Evolutionary conservation across 2,888 invertebrate genomes (phyloP), one percentile per base, ranked within the genome.

Genomic region (Phasia obesa): DNA sequence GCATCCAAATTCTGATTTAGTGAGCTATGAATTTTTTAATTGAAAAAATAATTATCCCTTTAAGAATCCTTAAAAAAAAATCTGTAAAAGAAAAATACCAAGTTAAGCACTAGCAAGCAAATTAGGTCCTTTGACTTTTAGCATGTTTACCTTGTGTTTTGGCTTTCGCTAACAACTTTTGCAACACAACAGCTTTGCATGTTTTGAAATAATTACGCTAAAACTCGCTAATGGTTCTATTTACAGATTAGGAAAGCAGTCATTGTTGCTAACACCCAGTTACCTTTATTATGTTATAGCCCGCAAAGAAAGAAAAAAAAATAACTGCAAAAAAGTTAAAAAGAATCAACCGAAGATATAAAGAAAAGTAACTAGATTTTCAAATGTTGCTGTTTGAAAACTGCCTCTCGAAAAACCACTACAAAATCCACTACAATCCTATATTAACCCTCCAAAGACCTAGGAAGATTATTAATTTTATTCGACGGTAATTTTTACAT

Each of bases 211-310:
- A 87, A 89, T 88, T 89, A 88, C 86, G 84, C 84, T 88, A 87
- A 86, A 86, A 86, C 87, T 88, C 87, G 88, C 88, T 89, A 89
- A 89, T 89, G 89, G 89, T 89, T 89, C 88, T 88, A 89, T 89
- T 89, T 89, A 89, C 87, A 88, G 88, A 89, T 89, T 89, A 88
- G 87, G 86, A 82, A 23, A 38, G 78, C 62, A 71, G 71, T 49
- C 53, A 78, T 71, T 81, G 53, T 76, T 59, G 71, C 51, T n/a
- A 67, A 60, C 70, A 69, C 60, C 71, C 38, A 38, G 35, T 60
- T 53, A 15, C 38, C 38, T 27, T n/a, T n/a, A 51, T 65, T 59
- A 19, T 35, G 27, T 42, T n/a, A n/a, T 42, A 42, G 0, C 0
- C 5, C 42, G 15, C 3, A 11, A 42, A 1, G 15, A n/a, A 4